Base-by-base conservation (phyloP, 2,888 invertebrate genomes). In the Drosophila limbata region DNA sequence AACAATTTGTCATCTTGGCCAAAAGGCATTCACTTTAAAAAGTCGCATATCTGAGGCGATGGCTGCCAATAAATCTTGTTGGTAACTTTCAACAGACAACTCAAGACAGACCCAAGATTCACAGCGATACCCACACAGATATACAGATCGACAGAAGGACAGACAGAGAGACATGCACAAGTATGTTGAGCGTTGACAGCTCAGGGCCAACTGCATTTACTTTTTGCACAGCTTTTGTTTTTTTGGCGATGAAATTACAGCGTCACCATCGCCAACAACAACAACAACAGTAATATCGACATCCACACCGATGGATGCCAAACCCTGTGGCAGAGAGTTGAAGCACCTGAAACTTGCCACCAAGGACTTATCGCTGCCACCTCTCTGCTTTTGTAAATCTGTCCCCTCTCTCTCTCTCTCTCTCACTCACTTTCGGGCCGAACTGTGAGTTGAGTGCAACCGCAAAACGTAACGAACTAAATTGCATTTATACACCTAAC, bases 161-260 rank as follows among this genome's bases (percentile, higher is more conserved):
- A 37, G 25, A 13, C 4, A 17, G 13, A 33, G 19, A 50, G 45
- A 48, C 10, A 17, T n/a, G 25, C 17, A 21, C 37, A 19, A 31
- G 40, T 56, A 51, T 44, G 45, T 52, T 50, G 57, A 69, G 64
- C 65, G 84, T 69, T 84, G 84, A 87, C 84, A 87, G 85, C 83
- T 84, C 84, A 84, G 88, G 84, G 84, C 85, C 84, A 87, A 84
- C 84, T 84, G 88, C 84, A 84, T 84, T 84, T 87, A 84, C 88
- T 87, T 84, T 83, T 81, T 67, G 62, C 52, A 45, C 51, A 65
- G 56, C 33, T 56, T 67, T 56, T 65, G 65, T 56, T 44, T 19
- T 81, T 82, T 72, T 45, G 80, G 85, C 73, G 85, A 84, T 87
- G 80, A 80, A 87, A 82, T 84, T 84, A 82, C 84, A 87, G 65